Conservation (phyloP, 1,140 invertebrate genomes). For the Ectropis grisescens region DNA sequence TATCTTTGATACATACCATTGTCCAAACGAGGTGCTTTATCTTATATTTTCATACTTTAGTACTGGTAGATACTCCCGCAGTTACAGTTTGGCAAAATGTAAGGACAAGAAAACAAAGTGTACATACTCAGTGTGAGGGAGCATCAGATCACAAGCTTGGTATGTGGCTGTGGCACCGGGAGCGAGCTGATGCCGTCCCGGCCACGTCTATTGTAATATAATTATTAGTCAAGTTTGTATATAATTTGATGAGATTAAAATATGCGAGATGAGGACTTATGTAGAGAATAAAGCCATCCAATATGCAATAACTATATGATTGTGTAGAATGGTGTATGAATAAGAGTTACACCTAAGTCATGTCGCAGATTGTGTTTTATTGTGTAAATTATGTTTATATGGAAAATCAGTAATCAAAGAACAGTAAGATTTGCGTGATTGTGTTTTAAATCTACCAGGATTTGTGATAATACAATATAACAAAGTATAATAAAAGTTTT, state of each 20-base stretch:
- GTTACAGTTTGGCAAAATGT: constrained; percentile 42
- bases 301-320: constrained; percentile 66
- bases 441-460: constrained; percentile 72
- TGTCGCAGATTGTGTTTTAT: constrained; percentile 59
- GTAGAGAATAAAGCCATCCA: constrained; percentile 64
- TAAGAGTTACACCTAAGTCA: constrained; percentile 61
- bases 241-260: constrained; percentile 66
- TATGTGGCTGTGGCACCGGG: constrained; percentile 24
- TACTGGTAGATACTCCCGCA: constrained; percentile 68
- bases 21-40: constrained; percentile 70
- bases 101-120: constrained; percentile 33
- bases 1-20: constrained; percentile 70
- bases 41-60: constrained; percentile 71
- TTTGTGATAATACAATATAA: constrained; percentile 73
- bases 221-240: constrained; percentile 66
- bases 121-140: constrained; percentile 27
- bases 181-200: constrained; percentile 25
- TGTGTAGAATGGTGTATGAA: constrained; percentile 63
- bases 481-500: constrained; percentile 72
- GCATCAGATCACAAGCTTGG: constrained; percentile 27
- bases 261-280: constrained; percentile 49
- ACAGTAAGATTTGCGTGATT: constrained; percentile 67
- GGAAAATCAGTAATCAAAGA: constrained; percentile 64
- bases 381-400: constrained; percentile 69
- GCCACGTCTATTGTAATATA: constrained; percentile 23